These are phyloP conservation scores for Streptopelia turtur DNA, from an alignment of 2,797 vertebrate species.

Conservation along the genomic window DNA sequence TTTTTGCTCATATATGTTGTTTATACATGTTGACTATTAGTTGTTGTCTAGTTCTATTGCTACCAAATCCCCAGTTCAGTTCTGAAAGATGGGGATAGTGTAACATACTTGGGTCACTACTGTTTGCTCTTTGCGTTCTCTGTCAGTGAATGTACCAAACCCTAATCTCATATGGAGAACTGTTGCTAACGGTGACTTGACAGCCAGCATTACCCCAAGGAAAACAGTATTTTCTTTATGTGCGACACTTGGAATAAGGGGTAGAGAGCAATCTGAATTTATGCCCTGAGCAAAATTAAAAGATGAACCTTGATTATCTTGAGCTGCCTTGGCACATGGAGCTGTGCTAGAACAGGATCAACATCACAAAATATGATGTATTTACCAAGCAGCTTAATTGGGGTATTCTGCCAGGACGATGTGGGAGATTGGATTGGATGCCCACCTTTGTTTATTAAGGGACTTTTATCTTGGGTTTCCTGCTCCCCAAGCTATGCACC, in stretches of 20 bases:
- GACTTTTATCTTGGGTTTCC: neutral
- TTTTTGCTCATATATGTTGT: neutral
- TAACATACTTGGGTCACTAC: neutral
- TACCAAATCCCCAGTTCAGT: neutral
- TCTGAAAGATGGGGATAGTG: neutral
- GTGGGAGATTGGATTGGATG: neutral
- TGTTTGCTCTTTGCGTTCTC: neutral
- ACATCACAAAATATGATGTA: neutral
- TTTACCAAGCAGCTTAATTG: constrained; percentile 10
- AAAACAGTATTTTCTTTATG: neutral
- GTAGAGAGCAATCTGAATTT: neutral
- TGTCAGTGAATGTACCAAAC: neutral
- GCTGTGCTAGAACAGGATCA: neutral
- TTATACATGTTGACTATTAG: neutral
- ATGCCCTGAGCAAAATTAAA: constrained; percentile 37
- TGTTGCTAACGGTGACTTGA: neutral
- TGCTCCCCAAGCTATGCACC: neutral
- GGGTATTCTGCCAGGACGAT: neutral
- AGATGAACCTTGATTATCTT: constrained; percentile 34
- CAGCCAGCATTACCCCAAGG: neutral
- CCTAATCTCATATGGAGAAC: neutral
- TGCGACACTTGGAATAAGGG: neutral
- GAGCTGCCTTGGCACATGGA: constrained; percentile 13
- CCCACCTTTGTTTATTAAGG: neutral
- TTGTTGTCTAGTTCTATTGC: neutral